Base-by-base conservation (phyloP, 37 sponge, comb jelly and placozoan genomes). In the Cliona cf. orientalis region DNA sequence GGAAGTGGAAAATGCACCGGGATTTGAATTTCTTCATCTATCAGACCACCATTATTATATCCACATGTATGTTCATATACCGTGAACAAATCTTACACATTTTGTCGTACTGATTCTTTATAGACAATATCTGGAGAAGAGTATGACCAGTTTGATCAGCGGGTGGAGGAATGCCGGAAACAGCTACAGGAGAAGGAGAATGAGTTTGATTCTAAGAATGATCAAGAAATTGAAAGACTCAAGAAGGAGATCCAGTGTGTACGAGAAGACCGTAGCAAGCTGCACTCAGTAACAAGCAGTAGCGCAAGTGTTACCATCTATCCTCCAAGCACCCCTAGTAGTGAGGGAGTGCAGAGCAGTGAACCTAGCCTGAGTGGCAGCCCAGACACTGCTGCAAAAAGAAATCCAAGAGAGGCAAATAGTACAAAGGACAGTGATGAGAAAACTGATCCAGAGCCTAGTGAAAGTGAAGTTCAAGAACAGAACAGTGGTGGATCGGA, bases 181-280 rank as follows among this genome's bases (percentile, higher is more conserved):
- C 23, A 76, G 74, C 65, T 79, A 31, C 66, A 78, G 14, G 44
- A 72, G 35, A 71, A 89, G 62, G 26, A 69, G 42, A 36, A 44
- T 32, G 79, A 53, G 45, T 71, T 64, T n/a, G 65, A 76, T 5
- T 29, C 55, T 45, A 29, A 42, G 23, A 32, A 78, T 57, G 35
- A 62, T 2, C 7, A 60, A 72, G 79, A 78, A 19, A 26, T 34
- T 6, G 65, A 42, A 53, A 58, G n/a, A 22, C 64, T 86, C 64
- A 69, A 39, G 56, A 40, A 59, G 28, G 79, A 86, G 72, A 81
- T 81, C 26, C 42, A 56, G 42, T 32, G 22, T 14, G 32, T 44
- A 0, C 59, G 71, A 3, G 81, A 71, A 6, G 38, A 60, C 22
- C 63, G 81, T 26, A 22, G 1, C 2, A 69, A 59, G 81, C 71